Evolutionary conservation across 2,888 invertebrate genomes (phyloP).

Genomic region (Ichneumoninae sp.): DNA sequence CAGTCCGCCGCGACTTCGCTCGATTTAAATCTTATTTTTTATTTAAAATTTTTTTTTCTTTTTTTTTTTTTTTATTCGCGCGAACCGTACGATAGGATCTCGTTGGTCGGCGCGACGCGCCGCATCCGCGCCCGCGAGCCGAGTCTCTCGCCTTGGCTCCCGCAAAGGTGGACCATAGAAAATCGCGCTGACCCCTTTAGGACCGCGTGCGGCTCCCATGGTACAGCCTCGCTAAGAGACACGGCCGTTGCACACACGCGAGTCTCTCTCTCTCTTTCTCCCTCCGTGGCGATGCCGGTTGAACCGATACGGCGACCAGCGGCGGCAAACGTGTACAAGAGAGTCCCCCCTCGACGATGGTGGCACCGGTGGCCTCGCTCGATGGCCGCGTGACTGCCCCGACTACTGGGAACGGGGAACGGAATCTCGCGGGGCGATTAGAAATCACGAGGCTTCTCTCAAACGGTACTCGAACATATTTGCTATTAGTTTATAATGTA

Average conservation of each 20-base stretch:
- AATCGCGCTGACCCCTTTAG: constrained; percentile 69
- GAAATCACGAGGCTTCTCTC: constrained; percentile 39
- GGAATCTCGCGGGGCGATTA: constrained; percentile 40
- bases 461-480: constrained; percentile 40
- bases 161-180: constrained; percentile 67
- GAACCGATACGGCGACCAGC: constrained; percentile 37
- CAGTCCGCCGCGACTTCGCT: too few relatives aligned
- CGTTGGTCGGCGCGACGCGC: constrained; percentile 46
- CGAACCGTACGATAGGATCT: constrained; percentile 71
- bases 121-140: constrained; percentile 19
- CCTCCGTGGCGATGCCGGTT: constrained; percentile 40
- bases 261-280: constrained; percentile 27
- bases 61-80: constrained; percentile 65
- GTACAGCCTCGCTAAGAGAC: constrained; percentile 34
- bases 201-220: constrained; percentile 40
- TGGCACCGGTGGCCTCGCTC: constrained; percentile 43
- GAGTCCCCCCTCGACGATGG: constrained; percentile 35
- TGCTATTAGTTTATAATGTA: constrained; percentile 19
- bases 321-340: neutral
- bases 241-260: constrained; percentile 46
- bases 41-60: neutral
- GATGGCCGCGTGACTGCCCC: constrained; percentile 42
- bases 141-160: constrained; percentile 39
- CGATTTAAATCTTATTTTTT: too few relatives aligned
- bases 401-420: constrained; percentile 35